Percentiles rank a stretch among this genome's conserved stretches.
phyloP scores from a whole-genome alignment of 2,797 vertebrate genomes.

The Epinephelus malabaricus region DNA sequence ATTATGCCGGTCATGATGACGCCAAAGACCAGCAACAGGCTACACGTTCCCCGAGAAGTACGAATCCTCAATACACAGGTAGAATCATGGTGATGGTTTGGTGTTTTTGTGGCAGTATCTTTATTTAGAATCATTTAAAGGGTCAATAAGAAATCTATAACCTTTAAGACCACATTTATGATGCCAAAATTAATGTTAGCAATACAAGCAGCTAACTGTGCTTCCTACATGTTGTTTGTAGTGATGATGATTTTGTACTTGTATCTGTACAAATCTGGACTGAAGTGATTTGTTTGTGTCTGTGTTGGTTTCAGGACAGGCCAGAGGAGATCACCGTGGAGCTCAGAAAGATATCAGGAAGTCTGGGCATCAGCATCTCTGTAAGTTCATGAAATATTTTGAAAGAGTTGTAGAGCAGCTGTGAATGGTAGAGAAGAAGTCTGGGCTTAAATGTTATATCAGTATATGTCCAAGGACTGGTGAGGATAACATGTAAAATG shows the following conservation, averaged over 20 bases:
- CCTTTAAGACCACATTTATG: background rate
- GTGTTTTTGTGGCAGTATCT: background rate
- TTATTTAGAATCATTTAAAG: background rate
- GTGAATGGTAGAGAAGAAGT: background rate
- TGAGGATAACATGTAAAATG: too few relatives aligned
- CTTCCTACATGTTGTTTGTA: background rate
- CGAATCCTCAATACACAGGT: conserved; percentile 80
- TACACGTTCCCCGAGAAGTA: conserved; percentile 75
- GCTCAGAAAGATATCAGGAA: conserved; percentile 89
- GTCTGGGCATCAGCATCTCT: conserved; percentile 90
- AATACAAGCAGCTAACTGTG: background rate
- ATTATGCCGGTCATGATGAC: conserved; percentile 78
- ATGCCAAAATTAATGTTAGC: background rate
- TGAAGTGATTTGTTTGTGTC: background rate
- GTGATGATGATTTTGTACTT: background rate
- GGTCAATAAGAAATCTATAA: too few relatives aligned
- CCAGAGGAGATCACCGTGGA: conserved; percentile 83
- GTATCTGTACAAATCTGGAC: background rate
- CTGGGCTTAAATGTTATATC: too few relatives aligned
- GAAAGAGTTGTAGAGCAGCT: background rate
- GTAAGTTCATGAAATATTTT: conserved; percentile 80
- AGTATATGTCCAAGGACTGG: too few relatives aligned
- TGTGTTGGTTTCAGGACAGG: conserved; percentile 73
- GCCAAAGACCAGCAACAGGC: conserved; percentile 72
- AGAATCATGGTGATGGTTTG: background rate